Evolutionary conservation across 2,888 invertebrate species (phyloP), one percentile per base, ranked within the genome.

Genomic region (Sturmia bella): DNA sequence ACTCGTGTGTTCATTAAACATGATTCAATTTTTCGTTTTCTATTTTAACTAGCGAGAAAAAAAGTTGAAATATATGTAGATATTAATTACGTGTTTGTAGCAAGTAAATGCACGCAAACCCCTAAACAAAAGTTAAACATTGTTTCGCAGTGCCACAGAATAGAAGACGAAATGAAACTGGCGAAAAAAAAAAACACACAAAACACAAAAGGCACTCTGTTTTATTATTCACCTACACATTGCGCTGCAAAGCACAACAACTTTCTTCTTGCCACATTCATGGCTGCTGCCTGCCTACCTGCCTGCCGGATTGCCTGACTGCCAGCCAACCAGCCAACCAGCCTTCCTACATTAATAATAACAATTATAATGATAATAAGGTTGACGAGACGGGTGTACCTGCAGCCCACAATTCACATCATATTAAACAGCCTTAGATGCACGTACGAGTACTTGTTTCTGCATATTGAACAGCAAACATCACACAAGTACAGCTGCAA

Each of bases 31-130:
- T 66, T 61, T 69, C 50, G 0, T 59, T 52, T 41, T 37, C 15
- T 57, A 32, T 12, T 45, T 61, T 21, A 24, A 52, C 37, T 13
- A 43, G 15, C 11, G n/a, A 45, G 4, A 41, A 43, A 43, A 32
- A 54, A 15, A 21, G 17, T 17, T 12, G 3, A 54, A 45, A 54
- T 56, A 69, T n/a, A 1, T 15, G 27, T 32, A 48, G 5, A 1
- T 57, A 70, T 56, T 63, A 37, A 72, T 24, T 50, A 52, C 59
- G 57, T 82, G 56, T 73, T 76, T 74, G 56, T 77, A 61, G 39
- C 9, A 21, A 68, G 57, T 24, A 74, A 81, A 59, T 59, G 78
- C 78, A 82, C 74, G 77, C 82, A 66, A 81, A 78, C 64, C 82
- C 74, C 82, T 74, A 82, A 78, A 73, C 52, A 66, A 66, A 59